phyloP scores from a whole-genome alignment of 2,888 invertebrate species.

The Tachina fera region DNA sequence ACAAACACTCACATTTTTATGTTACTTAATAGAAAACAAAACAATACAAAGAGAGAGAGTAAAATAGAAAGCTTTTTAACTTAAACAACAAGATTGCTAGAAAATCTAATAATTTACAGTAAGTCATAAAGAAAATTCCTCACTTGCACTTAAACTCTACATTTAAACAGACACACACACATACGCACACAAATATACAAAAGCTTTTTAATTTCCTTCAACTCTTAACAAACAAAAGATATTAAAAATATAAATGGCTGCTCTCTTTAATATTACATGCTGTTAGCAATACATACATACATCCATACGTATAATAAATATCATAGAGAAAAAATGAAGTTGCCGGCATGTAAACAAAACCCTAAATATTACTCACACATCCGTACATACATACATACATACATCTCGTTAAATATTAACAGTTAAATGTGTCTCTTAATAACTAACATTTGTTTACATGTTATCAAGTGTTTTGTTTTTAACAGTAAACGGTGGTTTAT shows the following conservation, averaged over 20 bases:
- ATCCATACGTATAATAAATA: background rate
- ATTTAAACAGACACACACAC: background rate
- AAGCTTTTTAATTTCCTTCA: constrained; percentile 27
- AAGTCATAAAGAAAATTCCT: constrained; percentile 49
- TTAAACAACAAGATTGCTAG: background rate
- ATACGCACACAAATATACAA: background rate
- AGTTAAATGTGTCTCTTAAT: background rate
- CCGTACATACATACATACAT: too few species aligned
- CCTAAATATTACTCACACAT: background rate
- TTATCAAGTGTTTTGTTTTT: constrained; percentile 6
- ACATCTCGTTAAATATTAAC: too few species aligned
- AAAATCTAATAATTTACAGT: constrained; percentile 51
- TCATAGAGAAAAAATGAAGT: constrained; percentile 45
- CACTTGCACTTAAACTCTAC: constrained; percentile 40
- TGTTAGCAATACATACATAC: constrained; percentile 8
- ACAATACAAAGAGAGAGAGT: constrained; percentile 26
- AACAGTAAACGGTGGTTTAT: background rate
- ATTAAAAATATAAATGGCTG: background rate
- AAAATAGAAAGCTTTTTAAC: constrained; percentile 30
- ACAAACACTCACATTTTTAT: constrained; percentile 25
- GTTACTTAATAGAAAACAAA: constrained; percentile 35
- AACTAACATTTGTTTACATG: constrained; percentile 52
- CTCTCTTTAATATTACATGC: background rate
- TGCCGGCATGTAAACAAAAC: constrained; percentile 45
- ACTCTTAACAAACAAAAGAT: background rate